Percentiles rank a stretch among this genome's conserved stretches.
These are phyloP conservation scores for Malurus melanocephalus DNA, from an alignment of 2,113 vertebrate genomes.

Conservation along the genomic window DNA sequence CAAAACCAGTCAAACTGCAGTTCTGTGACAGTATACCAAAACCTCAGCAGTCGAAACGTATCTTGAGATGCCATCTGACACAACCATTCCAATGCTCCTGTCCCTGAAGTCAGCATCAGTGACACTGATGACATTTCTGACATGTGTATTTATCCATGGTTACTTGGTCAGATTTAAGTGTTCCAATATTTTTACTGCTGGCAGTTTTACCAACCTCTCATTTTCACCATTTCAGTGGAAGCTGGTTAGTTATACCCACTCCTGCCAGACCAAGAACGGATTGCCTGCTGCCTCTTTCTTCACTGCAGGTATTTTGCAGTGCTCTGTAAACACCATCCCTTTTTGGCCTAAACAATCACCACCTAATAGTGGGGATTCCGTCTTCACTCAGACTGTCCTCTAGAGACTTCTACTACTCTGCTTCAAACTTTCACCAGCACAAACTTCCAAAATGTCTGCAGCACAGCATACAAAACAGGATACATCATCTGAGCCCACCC, in stretches of 20 bases:
- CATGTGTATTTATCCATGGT: background rate
- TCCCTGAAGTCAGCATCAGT: background rate
- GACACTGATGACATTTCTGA: background rate
- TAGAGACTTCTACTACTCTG: background rate
- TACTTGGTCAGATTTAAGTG: background rate
- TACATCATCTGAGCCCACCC: background rate
- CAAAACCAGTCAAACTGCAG: background rate
- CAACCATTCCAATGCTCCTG: background rate
- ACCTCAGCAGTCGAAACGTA: background rate
- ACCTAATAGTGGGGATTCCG: background rate
- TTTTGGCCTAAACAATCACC: background rate
- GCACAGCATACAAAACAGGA: background rate
- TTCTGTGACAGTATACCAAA: background rate
- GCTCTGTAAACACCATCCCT: rapidly evolving
- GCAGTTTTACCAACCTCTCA: background rate
- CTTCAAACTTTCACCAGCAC: background rate
- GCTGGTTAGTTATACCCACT: background rate
- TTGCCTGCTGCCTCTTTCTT: background rate
- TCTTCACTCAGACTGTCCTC: background rate
- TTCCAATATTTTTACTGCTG: background rate
- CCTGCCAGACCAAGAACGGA: background rate
- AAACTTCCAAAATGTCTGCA: background rate
- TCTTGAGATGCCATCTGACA: background rate
- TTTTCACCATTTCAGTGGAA: rapidly evolving
- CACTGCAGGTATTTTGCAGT: background rate